Conservation (phyloP, 2,113 vertebrate species). For the Ptychochromis oligacanthus region DNA sequence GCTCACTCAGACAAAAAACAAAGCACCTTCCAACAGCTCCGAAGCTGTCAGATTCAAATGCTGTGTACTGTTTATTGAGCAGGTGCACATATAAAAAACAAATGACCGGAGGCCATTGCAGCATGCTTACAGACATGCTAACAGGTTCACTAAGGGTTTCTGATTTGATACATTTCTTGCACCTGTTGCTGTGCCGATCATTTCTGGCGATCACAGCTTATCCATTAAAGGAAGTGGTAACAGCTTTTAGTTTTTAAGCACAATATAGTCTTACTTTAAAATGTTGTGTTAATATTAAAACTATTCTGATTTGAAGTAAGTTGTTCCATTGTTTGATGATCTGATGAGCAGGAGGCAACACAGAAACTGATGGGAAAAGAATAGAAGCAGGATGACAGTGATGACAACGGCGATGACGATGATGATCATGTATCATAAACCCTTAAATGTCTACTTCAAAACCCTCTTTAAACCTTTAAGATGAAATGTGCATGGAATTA, state of each 20-base stretch:
- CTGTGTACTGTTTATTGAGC: background rate
- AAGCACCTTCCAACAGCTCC: background rate
- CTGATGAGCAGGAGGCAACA: background rate
- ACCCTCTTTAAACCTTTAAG: background rate
- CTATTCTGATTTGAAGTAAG: background rate
- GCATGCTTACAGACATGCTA: background rate
- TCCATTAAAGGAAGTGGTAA: background rate
- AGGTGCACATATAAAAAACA: background rate
- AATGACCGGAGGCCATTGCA: background rate
- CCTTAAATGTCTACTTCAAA: background rate
- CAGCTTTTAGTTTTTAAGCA: background rate
- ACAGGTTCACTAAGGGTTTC: no score
- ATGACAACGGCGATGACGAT: background rate
- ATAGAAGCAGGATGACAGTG: background rate
- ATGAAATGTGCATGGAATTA: constrained; percentile 49
- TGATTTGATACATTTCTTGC: no score
- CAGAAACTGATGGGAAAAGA: background rate
- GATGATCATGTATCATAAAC: background rate
- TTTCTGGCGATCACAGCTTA: background rate
- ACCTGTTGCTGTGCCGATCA: background rate
- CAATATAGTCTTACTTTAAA: background rate
- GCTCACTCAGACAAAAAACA: background rate
- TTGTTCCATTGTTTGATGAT: background rate
- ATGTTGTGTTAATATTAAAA: background rate
- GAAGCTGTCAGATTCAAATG: background rate